Conservation (phyloP, 2,113 vertebrate species). For the Lethenteron reissneri region DNA sequence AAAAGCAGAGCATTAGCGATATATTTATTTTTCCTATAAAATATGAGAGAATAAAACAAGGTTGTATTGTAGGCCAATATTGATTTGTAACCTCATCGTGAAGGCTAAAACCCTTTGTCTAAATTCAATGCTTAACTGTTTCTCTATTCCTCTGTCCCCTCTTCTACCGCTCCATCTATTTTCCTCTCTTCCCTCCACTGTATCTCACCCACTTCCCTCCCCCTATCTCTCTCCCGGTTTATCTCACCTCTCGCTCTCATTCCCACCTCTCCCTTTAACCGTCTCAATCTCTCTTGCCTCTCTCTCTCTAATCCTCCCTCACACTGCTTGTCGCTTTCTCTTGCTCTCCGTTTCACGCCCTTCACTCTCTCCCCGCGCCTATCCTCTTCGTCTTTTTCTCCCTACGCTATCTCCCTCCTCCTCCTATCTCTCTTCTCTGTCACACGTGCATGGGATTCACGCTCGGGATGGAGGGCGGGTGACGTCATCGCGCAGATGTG, state of each 20-base stretch:
- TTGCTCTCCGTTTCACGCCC: neutral
- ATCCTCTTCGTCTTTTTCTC: neutral
- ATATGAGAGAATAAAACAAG: no score
- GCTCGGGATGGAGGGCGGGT: neutral
- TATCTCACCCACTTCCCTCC: neutral
- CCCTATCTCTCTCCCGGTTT: neutral
- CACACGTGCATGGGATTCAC: neutral
- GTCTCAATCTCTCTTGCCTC: neutral
- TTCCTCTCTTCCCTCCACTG: neutral
- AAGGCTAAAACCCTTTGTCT: no score
- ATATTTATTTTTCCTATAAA: no score
- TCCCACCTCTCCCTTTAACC: neutral
- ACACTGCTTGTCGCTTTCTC: neutral
- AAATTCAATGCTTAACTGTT: neutral
- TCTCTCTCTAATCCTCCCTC: neutral
- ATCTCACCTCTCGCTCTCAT: neutral
- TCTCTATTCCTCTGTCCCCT: neutral
- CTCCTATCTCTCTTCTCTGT: neutral
- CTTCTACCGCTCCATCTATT: neutral
- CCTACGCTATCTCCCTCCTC: neutral
- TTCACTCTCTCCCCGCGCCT: neutral
- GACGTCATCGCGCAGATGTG: no score
- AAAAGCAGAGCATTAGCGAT: no score
- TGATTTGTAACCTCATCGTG: no score
- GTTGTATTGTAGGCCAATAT: no score